Percentiles rank a stretch among this genome's conserved stretches.
Conservation (phyloP, 2,797 vertebrate species). For the Epinephelus awoara region DNA sequence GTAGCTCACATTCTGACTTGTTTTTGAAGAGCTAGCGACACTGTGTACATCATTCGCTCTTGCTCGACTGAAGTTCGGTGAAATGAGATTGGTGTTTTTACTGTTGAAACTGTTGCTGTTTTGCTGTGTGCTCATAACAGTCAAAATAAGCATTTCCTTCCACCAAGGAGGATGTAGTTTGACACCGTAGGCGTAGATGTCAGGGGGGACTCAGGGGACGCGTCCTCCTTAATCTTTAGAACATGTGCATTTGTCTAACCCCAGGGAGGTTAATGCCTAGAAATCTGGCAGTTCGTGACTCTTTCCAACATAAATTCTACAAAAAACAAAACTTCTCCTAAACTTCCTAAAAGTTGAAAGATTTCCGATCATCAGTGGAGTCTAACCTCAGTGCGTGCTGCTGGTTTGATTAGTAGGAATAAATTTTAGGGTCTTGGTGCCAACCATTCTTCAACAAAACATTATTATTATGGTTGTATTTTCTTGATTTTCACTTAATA, state of each 20-base stretch:
- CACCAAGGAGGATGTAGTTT: background rate
- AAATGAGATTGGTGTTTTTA: constrained; percentile 21
- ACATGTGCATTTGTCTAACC: no score
- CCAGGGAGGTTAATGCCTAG: background rate
- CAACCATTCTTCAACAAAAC: background rate
- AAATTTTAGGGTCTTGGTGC: background rate
- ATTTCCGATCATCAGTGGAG: no score
- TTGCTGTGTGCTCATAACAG: background rate
- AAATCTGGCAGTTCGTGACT: background rate
- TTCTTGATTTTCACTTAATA: background rate
- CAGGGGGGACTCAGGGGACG: background rate
- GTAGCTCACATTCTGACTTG: no score
- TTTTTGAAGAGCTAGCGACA: no score
- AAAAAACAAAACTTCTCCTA: background rate
- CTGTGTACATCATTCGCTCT: background rate
- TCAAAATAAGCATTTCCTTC: background rate
- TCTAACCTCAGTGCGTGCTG: no score
- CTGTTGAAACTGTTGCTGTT: no score
- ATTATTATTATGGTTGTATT: background rate
- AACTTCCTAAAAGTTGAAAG: background rate
- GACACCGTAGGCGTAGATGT: background rate
- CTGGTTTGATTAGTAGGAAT: background rate
- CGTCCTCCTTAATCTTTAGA: no score
- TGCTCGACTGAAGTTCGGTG: constrained; percentile 13
- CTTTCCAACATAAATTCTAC: background rate